phyloP scores from a whole-genome alignment of 2,888 invertebrate species.

The Spilarctia lutea region DNA sequence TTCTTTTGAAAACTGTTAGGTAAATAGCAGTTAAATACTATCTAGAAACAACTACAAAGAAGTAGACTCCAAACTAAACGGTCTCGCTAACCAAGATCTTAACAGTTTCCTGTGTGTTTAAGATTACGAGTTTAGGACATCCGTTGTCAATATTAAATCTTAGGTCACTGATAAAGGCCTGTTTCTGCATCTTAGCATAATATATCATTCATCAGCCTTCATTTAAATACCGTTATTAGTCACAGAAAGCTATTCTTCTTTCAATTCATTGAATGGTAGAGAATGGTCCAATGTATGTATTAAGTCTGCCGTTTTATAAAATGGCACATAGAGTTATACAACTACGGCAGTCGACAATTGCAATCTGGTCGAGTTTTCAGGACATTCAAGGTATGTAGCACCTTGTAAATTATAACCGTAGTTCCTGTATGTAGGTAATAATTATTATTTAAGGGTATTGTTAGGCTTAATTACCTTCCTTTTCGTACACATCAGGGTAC shows the following conservation, averaged over 20 bases:
- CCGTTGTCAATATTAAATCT: conserved; percentile 19
- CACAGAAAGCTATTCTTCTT: background rate
- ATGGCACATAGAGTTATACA: too few species aligned
- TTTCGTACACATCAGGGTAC: too few species aligned
- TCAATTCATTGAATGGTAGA: background rate
- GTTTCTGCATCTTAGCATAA: background rate
- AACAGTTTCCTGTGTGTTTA: conserved; percentile 30
- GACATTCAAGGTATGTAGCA: too few species aligned
- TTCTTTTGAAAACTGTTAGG: conserved; percentile 17
- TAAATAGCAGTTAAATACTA: background rate
- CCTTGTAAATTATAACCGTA: too few species aligned
- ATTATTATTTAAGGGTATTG: too few species aligned
- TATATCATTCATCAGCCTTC: too few species aligned
- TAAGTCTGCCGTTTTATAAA: background rate
- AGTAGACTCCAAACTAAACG: conserved; percentile 32
- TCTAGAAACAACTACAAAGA: conserved; percentile 25
- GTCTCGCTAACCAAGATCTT: conserved; percentile 25
- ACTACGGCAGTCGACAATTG: too few species aligned
- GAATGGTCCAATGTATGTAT: background rate
- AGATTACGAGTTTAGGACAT: conserved; percentile 27
- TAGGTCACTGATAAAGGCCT: conserved; percentile 4
- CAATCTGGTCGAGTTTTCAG: too few species aligned
- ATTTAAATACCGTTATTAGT: background rate
- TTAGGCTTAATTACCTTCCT: too few species aligned
- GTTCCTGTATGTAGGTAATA: too few species aligned